A percentile compares a stretch with the other conserved stretches of the same genome.
These are phyloP conservation scores for Aphelocoma californica DNA, from an alignment of 2,797 vertebrate species.

Conservation along the genomic window DNA sequence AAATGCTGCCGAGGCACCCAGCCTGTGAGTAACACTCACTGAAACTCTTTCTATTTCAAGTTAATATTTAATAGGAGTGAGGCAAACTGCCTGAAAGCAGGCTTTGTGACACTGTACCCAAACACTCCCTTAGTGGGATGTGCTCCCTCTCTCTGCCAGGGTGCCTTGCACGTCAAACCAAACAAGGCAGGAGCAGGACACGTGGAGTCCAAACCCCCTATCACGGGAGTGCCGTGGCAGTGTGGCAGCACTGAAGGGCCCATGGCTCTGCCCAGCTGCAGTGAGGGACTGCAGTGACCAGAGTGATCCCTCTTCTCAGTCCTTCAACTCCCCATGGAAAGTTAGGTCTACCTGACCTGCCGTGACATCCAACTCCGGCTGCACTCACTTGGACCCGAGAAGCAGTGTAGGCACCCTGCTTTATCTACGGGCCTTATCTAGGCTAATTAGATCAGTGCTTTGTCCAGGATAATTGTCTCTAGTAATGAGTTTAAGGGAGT, in stretches of 20 bases:
- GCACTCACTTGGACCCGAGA: not conserved
- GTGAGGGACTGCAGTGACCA: fast-evolving
- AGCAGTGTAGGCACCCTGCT: not conserved
- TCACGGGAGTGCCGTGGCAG: fast-evolving
- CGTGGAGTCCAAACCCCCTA: fast-evolving
- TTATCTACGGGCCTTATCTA: slow-evolving; percentile 24
- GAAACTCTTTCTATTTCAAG: not conserved
- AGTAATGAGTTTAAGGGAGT: not conserved
- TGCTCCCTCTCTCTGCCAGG: not conserved
- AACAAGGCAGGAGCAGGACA: fast-evolving
- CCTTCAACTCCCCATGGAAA: not conserved
- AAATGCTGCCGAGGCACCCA: not conserved
- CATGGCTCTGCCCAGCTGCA: not conserved
- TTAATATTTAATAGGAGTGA: not conserved
- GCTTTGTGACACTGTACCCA: not conserved
- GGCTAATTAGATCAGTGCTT: not conserved
- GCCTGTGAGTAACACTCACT: not conserved
- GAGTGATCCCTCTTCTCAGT: not conserved
- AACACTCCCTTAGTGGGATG: not conserved
- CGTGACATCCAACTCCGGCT: not conserved
- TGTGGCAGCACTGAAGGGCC: not conserved
- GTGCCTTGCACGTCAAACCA: fast-evolving
- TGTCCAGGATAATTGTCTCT: slow-evolving; percentile 24
- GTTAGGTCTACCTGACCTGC: not conserved
- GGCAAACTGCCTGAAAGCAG: not conserved